phyloP scores from a whole-genome alignment of 2,113 vertebrate species.

The Arvicanthis niloticus region DNA sequence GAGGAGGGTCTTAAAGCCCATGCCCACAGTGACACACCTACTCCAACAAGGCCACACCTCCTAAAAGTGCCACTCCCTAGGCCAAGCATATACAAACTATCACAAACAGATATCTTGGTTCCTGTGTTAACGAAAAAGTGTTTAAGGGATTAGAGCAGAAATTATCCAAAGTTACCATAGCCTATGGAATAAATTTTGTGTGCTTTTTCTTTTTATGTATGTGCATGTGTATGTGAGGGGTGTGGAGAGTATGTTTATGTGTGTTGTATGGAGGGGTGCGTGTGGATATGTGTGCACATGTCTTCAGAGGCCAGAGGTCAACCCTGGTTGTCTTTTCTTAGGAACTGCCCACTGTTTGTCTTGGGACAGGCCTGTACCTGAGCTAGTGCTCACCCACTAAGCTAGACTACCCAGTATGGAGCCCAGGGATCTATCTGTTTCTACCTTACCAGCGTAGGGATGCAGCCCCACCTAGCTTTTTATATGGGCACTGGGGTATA shows the following conservation, averaged over 20 bases:
- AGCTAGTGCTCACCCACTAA: background rate
- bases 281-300: background rate
- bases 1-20: no score
- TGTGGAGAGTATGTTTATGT: background rate
- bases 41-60: no score
- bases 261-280: background rate
- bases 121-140: background rate
- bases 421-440: background rate
- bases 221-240: background rate
- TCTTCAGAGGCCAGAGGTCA: background rate
- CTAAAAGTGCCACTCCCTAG: no score
- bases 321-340: background rate
- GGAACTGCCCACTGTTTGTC: background rate
- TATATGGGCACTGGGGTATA: background rate
- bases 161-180: background rate
- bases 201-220: background rate
- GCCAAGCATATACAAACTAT: no score
- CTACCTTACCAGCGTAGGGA: no score
- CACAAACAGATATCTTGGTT: background rate
- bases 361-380: background rate
- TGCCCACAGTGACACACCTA: no score
- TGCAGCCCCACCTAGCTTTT: background rate
- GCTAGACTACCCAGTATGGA: background rate
- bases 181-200: background rate
- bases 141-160: background rate